These are phyloP conservation scores for Pristionchus maxplancki DNA, from an alignment of 2,888 invertebrate genomes.

Conservation along the genomic window DNA sequence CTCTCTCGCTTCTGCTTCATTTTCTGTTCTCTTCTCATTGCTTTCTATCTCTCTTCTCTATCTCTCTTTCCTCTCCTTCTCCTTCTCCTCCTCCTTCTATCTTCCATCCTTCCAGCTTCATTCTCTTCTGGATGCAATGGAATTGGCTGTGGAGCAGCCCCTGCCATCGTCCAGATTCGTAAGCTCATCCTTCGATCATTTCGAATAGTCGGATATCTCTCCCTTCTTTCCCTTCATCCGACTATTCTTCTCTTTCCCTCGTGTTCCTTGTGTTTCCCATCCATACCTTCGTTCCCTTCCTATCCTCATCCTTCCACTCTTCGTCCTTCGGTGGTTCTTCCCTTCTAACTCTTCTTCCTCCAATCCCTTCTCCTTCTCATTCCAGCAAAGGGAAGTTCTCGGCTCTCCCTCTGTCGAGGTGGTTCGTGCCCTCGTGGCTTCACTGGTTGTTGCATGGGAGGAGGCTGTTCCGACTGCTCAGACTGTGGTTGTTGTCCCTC, in stretches of 20 bases:
- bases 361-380: neutral
- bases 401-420: conserved; percentile 24
- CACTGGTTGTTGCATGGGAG: conserved; percentile 54
- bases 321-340: conserved; percentile 23
- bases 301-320: neutral
- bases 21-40: neutral
- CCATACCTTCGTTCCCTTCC: neutral
- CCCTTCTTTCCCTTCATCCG: neutral
- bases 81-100: conserved; percentile 1
- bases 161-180: conserved; percentile 67
- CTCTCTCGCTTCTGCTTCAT: neutral
- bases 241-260: conserved; percentile 1
- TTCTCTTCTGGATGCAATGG: conserved; percentile 56
- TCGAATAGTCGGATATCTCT: neutral
- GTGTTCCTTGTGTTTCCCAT: conserved; percentile 19
- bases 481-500: conserved; percentile 48
- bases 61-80: neutral
- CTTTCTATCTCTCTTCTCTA: conserved; percentile 26
- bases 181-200: conserved; percentile 50
- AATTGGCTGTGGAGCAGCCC: conserved; percentile 61
- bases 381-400: conserved; percentile 8
- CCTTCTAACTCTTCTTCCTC: conserved; percentile 3
- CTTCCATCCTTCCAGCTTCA: neutral
- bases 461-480: neutral
- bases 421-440: conserved; percentile 56